These are phyloP conservation scores for Agrotis ipsilon DNA, from an alignment of 2,888 invertebrate genomes.

Conservation along the genomic window DNA sequence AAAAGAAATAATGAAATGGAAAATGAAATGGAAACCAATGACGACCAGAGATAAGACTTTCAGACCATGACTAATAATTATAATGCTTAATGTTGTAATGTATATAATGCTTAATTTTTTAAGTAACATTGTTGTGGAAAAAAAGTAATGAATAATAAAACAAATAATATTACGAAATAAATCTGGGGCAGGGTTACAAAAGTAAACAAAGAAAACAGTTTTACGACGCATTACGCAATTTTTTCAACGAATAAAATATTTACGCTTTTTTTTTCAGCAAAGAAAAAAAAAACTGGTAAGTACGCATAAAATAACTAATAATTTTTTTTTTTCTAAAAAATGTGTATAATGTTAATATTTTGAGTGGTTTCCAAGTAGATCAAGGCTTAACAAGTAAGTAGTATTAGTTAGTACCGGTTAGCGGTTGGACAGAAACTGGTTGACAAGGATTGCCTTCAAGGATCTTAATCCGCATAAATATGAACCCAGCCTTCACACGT, in stretches of 20 bases:
- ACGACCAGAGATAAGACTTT: not conserved
- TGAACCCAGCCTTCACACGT: conserved; percentile 23
- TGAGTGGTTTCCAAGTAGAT: conserved; percentile 48
- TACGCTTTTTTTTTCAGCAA: too few relatives aligned
- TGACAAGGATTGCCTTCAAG: conserved; percentile 45
- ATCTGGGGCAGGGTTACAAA: conserved; percentile 33
- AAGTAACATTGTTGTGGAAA: not conserved
- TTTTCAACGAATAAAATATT: too few relatives aligned
- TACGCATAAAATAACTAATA: too few relatives aligned
- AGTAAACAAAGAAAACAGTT: conserved; percentile 4
- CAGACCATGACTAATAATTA: conserved; percentile 2
- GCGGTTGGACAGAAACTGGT: conserved; percentile 24
- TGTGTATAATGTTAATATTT: conserved; percentile 20
- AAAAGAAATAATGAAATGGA: not conserved
- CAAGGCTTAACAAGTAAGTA: conserved; percentile 43
- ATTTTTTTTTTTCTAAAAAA: conserved; percentile 5
- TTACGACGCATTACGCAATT: not conserved
- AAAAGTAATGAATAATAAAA: not conserved
- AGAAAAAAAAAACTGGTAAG: too few relatives aligned
- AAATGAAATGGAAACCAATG: not conserved
- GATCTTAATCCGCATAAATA: conserved; percentile 18
- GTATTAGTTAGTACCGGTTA: conserved; percentile 12
- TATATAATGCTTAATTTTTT: not conserved
- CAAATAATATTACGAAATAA: not conserved
- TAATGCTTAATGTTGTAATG: too few relatives aligned